Conservation (phyloP, 92 coral and sea anemone species). For the Anthopleura xanthogrammica region DNA sequence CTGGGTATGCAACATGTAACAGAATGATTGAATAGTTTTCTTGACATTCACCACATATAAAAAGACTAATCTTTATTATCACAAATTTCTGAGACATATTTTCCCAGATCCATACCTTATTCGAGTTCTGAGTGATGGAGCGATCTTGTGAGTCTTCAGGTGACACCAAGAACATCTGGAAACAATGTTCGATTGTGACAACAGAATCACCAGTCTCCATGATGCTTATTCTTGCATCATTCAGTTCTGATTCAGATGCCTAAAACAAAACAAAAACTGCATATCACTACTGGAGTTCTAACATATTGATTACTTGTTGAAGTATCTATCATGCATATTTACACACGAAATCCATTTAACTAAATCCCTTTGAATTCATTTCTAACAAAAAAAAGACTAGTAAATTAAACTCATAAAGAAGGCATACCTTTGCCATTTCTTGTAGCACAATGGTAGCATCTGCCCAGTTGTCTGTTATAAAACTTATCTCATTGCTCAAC, state of each 20-base stretch:
- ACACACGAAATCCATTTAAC: too few relatives aligned
- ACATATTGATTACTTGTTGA: neutral
- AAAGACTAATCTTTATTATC: too few relatives aligned
- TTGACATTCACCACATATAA: too few relatives aligned
- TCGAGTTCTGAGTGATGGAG: neutral
- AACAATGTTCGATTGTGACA: constrained; percentile 22
- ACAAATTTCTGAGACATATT: too few relatives aligned
- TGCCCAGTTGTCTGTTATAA: constrained; percentile 55
- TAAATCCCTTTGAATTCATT: too few relatives aligned
- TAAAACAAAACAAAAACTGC: constrained; percentile 19
- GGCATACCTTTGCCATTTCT: constrained; percentile 55
- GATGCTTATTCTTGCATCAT: constrained; percentile 54
- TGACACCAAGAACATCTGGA: constrained; percentile 7
- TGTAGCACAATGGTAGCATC: constrained; percentile 57
- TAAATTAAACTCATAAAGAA: too few relatives aligned
- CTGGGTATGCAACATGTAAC: too few relatives aligned
- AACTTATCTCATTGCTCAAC: constrained; percentile 52
- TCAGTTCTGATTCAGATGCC: constrained; percentile 70
- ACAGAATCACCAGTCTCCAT: constrained; percentile 45
- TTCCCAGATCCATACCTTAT: neutral
- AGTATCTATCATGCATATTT: neutral
- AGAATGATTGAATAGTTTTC: too few relatives aligned
- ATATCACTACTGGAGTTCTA: neutral
- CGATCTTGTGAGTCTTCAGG: constrained; percentile 2
- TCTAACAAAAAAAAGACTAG: too few relatives aligned